These are phyloP conservation scores for Albula goreensis DNA, from an alignment of 2,113 vertebrate species.

Conservation along the genomic window DNA sequence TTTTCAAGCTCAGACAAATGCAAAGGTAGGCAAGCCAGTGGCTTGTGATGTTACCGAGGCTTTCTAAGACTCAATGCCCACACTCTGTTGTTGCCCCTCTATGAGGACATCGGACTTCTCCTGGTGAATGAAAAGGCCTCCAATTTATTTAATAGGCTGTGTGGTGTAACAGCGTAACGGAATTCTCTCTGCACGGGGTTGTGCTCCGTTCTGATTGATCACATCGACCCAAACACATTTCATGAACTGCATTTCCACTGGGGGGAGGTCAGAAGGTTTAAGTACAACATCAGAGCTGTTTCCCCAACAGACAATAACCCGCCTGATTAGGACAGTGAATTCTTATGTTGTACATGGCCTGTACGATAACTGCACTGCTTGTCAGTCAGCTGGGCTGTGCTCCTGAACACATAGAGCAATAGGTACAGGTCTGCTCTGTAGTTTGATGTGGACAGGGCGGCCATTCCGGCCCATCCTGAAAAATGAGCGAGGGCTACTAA, in stretches of 20 bases:
- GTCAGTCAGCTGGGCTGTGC: no score
- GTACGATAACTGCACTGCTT: no score
- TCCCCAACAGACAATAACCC: neutral
- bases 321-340: neutral
- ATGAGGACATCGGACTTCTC: neutral
- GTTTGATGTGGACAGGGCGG: neutral
- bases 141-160: neutral
- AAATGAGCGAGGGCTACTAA: neutral
- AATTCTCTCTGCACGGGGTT: neutral
- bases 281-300: neutral
- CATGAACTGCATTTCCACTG: neutral
- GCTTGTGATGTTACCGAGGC: constrained; percentile 47
- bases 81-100: neutral
- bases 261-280: neutral
- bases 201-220: neutral
- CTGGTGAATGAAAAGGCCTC: neutral
- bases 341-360: neutral
- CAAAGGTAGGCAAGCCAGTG: constrained; percentile 66
- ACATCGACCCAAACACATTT: neutral
- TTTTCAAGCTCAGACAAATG: constrained; percentile 58
- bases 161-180: neutral
- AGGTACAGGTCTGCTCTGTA: no score
- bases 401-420: no score
- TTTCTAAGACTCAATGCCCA: neutral
- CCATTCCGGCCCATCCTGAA: neutral